These are phyloP conservation scores for Apteryx mantelli DNA, from an alignment of 2,113 vertebrate species.

Conservation along the genomic window DNA sequence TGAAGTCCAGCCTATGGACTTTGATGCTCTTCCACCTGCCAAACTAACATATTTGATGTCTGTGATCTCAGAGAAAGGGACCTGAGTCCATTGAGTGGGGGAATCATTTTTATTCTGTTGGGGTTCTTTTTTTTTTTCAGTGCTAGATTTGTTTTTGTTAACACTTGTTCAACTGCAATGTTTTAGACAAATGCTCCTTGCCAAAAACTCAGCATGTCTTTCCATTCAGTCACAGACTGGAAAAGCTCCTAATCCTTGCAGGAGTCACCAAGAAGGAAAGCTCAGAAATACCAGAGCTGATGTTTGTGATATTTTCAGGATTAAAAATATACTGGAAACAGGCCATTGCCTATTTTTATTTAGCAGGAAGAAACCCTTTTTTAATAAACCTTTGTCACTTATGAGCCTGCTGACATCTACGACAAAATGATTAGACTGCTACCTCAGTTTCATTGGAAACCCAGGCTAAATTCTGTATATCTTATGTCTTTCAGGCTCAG, in stretches of 20 bases:
- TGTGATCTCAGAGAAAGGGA: not conserved
- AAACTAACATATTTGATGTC: not conserved
- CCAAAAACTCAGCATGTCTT: slow-evolving; percentile 50
- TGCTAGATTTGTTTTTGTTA: not conserved
- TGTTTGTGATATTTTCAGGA: slow-evolving; percentile 11
- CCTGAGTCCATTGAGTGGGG: rapidly evolving
- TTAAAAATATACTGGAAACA: slow-evolving; percentile 23
- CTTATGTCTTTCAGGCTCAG: not conserved
- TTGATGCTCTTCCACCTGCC: not conserved
- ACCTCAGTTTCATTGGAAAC: not conserved
- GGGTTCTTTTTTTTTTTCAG: not conserved
- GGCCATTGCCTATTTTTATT: not conserved
- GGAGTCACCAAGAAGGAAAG: slow-evolving; percentile 24
- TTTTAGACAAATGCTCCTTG: not conserved
- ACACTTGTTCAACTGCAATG: not conserved
- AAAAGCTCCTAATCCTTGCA: slow-evolving; percentile 43
- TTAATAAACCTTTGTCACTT: not conserved
- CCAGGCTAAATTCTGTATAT: not conserved
- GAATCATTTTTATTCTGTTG: not conserved
- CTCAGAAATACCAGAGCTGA: slow-evolving; percentile 27
- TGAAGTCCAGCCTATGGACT: not conserved
- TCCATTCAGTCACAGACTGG: not conserved
- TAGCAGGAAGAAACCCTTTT: not conserved
- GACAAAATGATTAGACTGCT: not conserved
- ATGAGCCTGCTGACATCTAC: not conserved